Percentiles rank a stretch among this genome's conserved stretches.
These are phyloP conservation scores for Osmoderma eremita DNA, from an alignment of 2,888 invertebrate species.

Conservation along the genomic window DNA sequence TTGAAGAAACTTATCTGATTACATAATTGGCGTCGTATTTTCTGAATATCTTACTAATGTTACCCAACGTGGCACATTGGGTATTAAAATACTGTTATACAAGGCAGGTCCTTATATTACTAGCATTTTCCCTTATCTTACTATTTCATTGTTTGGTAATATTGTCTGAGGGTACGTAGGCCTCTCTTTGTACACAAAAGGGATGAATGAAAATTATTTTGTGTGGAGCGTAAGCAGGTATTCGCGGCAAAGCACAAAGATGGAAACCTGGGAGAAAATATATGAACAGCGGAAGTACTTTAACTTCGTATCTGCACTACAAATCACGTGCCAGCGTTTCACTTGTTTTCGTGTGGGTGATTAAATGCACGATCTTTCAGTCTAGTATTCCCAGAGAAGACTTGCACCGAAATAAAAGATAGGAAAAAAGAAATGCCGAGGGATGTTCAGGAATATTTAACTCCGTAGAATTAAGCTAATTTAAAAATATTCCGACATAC, in stretches of 20 bases:
- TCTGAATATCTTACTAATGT: no score
- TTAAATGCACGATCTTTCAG: conserved; percentile 22
- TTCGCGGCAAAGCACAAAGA: conserved; percentile 19
- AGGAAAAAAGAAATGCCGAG: conserved; percentile 9
- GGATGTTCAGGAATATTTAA: no score
- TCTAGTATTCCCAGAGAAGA: conserved; percentile 20
- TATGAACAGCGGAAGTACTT: conserved; percentile 32
- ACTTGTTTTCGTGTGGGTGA: conserved; percentile 34
- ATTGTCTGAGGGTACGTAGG: not conserved
- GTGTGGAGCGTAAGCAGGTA: conserved; percentile 23
- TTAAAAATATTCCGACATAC: no score
- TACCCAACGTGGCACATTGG: no score
- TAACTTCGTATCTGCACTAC: conserved; percentile 35
- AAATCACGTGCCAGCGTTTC: conserved; percentile 33
- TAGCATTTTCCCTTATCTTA: not conserved
- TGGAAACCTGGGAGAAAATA: conserved; percentile 28
- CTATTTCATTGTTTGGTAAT: not conserved
- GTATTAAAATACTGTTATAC: no score
- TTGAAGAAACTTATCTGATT: no score
- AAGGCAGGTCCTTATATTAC: not conserved
- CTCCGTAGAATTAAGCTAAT: no score
- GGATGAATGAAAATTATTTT: conserved; percentile 30
- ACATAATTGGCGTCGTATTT: no score
- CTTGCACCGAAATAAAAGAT: not conserved
- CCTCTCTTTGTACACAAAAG: not conserved